Percentiles rank a stretch among this genome's conserved stretches.
phyloP scores from a whole-genome alignment of 2,888 invertebrate genomes.

The Orthosia gothica region DNA sequence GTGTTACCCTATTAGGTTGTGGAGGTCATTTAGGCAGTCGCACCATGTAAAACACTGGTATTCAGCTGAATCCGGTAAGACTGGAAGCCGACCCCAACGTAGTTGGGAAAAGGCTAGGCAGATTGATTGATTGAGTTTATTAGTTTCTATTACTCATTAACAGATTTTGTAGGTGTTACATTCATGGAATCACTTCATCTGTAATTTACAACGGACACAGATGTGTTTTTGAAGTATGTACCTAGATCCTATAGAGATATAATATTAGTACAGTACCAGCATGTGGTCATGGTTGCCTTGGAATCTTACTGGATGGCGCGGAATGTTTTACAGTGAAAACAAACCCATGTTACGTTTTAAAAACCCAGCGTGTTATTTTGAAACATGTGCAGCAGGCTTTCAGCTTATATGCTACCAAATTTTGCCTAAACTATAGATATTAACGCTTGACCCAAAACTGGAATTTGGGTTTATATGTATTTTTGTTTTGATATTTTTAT shows the following conservation, averaged over 20 bases:
- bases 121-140: constrained; percentile 20
- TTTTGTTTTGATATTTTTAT: constrained; percentile 32
- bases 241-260: neutral
- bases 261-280: neutral
- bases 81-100: too few species aligned
- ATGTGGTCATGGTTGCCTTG: constrained; percentile 2
- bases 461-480: constrained; percentile 6
- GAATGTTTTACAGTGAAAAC: neutral
- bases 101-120: too few species aligned
- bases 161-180: neutral
- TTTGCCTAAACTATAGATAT: neutral
- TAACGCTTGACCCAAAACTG: neutral
- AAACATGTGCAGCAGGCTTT: neutral
- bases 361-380: constrained; percentile 1
- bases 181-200: neutral
- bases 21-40: too few species aligned
- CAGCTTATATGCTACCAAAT: neutral
- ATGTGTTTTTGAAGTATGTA: neutral
- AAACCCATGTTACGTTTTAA: constrained; percentile 1
- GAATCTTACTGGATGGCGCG: neutral
- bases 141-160: constrained; percentile 6
- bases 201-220: neutral
- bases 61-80: too few species aligned
- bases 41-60: too few species aligned
- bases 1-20: too few species aligned